Percentiles rank a stretch among this genome's conserved stretches.
Evolutionary conservation across 2,113 vertebrate species (phyloP).

Genomic region (Nothoprocta pentlandii): DNA sequence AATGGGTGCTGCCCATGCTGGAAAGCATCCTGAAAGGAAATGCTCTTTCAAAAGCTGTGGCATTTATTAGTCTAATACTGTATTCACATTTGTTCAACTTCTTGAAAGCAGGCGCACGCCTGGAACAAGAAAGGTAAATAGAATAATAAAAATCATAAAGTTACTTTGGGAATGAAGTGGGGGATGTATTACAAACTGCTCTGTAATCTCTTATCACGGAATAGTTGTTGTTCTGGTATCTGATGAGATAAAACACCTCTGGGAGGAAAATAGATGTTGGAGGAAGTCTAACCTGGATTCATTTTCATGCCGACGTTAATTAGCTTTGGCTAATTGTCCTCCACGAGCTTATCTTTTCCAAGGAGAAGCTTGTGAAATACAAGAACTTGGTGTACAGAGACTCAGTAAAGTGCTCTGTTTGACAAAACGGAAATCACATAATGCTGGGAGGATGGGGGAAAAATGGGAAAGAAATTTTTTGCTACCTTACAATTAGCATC

Average conservation of each 20-base stretch:
- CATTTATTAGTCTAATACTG: background rate
- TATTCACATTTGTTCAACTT: background rate
- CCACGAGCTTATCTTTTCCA: background rate
- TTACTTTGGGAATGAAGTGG: background rate
- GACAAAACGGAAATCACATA: background rate
- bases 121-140: background rate
- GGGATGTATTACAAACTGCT: background rate
- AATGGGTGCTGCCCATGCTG: background rate
- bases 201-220: background rate
- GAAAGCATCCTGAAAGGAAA: background rate
- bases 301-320: slow-evolving; percentile 51
- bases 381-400: background rate
- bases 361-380: background rate
- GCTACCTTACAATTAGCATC: background rate
- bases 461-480: background rate
- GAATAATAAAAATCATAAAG: background rate
- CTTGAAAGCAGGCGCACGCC: background rate
- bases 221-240: background rate
- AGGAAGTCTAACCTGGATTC: slow-evolving; percentile 10
- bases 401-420: background rate
- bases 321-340: slow-evolving; percentile 51
- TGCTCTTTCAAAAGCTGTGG: fast-evolving
- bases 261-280: background rate
- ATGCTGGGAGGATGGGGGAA: background rate
- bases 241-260: background rate